phyloP scores from a whole-genome alignment of 2,113 vertebrate genomes.

The Ptyas mucosa region DNA sequence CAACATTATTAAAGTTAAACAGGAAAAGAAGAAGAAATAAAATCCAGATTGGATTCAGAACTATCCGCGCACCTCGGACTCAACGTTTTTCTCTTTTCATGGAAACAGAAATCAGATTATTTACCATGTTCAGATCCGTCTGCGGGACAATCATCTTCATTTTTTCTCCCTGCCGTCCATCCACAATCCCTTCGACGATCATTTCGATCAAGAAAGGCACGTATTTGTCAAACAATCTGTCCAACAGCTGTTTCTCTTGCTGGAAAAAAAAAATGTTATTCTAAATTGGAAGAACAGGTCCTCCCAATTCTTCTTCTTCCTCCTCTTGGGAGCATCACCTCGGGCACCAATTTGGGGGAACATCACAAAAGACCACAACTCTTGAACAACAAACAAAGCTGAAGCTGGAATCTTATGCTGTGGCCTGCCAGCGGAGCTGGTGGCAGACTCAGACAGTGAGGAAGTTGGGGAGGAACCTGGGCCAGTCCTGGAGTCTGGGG shows the following conservation, averaged over 20 bases:
- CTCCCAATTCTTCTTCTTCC: not conserved
- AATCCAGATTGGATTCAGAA: not conserved
- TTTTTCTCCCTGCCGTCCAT: conserved; percentile 80
- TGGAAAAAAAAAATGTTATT: conserved; percentile 10
- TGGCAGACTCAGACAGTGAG: too few species aligned
- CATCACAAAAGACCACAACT: not conserved
- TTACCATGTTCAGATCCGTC: conserved; percentile 95
- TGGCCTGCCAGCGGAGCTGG: too few species aligned
- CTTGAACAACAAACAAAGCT: not conserved
- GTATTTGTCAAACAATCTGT: conserved; percentile 86
- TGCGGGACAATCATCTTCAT: conserved; percentile 88
- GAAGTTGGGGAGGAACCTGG: too few species aligned
- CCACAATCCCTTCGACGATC: conserved; percentile 87
- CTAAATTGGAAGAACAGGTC: not conserved
- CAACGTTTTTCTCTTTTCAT: not conserved
- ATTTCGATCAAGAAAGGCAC: conserved; percentile 80
- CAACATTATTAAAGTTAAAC: too few species aligned
- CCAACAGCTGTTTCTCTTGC: conserved; percentile 72
- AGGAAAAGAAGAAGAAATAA: not conserved
- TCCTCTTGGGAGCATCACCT: not conserved
- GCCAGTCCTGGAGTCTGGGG: too few species aligned
- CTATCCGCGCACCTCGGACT: not conserved
- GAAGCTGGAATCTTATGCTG: not conserved
- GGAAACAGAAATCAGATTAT: not conserved
- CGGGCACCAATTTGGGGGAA: not conserved